Conservation (phyloP, 2,113 vertebrate genomes). For the Onychorhynchus coronatus region DNA sequence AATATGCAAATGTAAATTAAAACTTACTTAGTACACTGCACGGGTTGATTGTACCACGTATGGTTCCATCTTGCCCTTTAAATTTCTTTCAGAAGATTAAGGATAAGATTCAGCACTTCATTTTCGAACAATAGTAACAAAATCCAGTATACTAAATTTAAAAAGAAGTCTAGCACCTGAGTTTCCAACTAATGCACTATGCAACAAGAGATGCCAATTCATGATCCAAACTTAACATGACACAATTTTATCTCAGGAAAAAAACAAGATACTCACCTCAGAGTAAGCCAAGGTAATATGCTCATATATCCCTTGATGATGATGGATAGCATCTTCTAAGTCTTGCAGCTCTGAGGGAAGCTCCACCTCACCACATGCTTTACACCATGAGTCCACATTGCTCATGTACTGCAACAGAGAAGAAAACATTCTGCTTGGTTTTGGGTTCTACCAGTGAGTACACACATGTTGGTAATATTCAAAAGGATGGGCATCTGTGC, state of each 20-base stretch:
- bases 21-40: not conserved
- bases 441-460: not conserved
- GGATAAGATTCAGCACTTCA: not conserved
- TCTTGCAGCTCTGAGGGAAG: constrained; percentile 97
- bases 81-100: not conserved
- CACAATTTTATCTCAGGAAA: not conserved
- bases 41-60: not conserved
- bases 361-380: constrained; percentile 95
- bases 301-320: constrained; percentile 96
- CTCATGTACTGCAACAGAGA: constrained; percentile 86
- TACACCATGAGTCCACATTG: constrained; percentile 97
- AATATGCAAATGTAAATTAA: not conserved
- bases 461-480: not conserved
- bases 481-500: not conserved
- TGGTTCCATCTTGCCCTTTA: not conserved
- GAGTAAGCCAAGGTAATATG: constrained; percentile 94
- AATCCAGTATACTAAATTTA: not conserved
- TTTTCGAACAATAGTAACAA: not conserved
- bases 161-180: not conserved
- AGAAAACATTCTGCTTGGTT: not conserved
- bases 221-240: not conserved
- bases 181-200: not conserved
- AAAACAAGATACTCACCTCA: constrained; percentile 76
- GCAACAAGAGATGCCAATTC: not conserved
- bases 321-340: constrained; percentile 95